Evolutionary conservation across 2,888 invertebrate genomes (phyloP), one percentile per base, ranked within the genome.

Genomic region (Empis stercorea): DNA sequence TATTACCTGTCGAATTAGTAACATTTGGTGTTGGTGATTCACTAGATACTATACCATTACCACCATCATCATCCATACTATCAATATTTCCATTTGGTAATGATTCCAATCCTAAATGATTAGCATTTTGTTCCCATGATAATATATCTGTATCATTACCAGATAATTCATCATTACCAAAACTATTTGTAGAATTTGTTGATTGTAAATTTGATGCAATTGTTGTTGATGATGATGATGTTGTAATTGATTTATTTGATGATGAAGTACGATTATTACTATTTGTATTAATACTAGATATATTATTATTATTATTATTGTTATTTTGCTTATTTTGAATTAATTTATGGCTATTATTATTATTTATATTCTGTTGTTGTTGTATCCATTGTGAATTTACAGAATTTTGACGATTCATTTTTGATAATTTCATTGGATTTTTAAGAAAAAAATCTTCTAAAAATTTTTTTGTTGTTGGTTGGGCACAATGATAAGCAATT

Each of bases 401-500:
- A 1, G 63, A 56, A 61, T 84, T 87, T 62, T 87, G 88, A 59
- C 87, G 79, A 65, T 81, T 84, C 66, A 89, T 84, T 63, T 89
- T 91, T 47, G 85, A 84, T 66, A 85, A 80, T 75, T 93, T 93
- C 58, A 88, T 75, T 4, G 92, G 92, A 70, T 91, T 86, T 75
- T 92, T 93, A 80, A 87, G 74, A 49, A 77, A 77, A 58, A 61
- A 63, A 54, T 65, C 67, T 50, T 95, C 94, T 46, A 96, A 74
- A 72, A 91, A 92, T 63, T 89, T 88, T 71, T 93, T 94, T 43
- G 95, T 96, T 55, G 85, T 85, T 2, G 94, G 93, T 66, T 95
- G 93, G 27, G 93, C 87, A 74, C 92, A 91, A 64, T 96, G 96
- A 70, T 87, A 96, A 30, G 89, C 87, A 57, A 95, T 89, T 57